Percentiles rank a stretch among this genome's conserved stretches.
Conservation (phyloP, 2,113 vertebrate species). For the Hydrolagus affinis region DNA sequence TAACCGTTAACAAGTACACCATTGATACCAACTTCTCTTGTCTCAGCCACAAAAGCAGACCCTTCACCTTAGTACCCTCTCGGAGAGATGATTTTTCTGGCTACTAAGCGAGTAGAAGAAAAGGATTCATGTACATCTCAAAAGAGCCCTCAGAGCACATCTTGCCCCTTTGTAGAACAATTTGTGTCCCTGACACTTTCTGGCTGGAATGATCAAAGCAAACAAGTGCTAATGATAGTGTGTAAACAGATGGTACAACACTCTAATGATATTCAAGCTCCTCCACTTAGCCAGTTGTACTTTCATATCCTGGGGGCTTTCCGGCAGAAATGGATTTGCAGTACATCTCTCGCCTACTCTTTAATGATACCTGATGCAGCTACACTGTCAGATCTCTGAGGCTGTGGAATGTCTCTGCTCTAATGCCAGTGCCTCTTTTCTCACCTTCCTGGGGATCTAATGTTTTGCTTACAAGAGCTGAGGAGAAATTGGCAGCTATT, state of each 20-base stretch:
- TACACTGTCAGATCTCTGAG: not conserved
- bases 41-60: conserved; percentile 11
- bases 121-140: not conserved
- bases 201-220: conserved; percentile 31
- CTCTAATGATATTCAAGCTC: conserved; percentile 16
- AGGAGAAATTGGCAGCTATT: not conserved
- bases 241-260: conserved; percentile 32
- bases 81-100: not conserved
- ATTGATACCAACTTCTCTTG: conserved; percentile 15
- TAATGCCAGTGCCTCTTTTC: not conserved
- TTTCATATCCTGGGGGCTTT: conserved; percentile 24
- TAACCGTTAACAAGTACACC: not conserved
- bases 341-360: not conserved
- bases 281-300: not conserved
- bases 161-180: conserved; percentile 29
- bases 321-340: not conserved
- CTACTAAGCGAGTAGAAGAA: not conserved
- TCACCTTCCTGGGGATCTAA: not conserved
- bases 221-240: conserved; percentile 27
- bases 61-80: not conserved
- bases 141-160: conserved; percentile 20
- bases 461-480: not conserved
- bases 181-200: conserved; percentile 25
- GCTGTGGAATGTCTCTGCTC: not conserved
- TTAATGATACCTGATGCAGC: not conserved